Percentiles rank a stretch among this genome's conserved stretches.
Evolutionary conservation across 2,113 vertebrate species (phyloP).

Genomic region (Helogale parvula): DNA sequence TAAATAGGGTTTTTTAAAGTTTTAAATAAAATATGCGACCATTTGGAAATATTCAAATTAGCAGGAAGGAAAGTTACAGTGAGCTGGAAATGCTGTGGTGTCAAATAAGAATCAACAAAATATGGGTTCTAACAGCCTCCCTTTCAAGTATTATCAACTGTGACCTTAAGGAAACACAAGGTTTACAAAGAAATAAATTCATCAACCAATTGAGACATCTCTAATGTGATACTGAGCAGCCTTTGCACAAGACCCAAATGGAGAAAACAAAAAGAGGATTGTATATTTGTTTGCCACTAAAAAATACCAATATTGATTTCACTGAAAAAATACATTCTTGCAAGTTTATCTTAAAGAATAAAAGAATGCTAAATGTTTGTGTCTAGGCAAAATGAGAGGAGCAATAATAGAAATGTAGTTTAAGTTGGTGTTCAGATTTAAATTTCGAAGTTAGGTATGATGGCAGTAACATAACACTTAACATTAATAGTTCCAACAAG

Average conservation of each 20-base stretch:
- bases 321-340: background rate
- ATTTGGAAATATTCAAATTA: background rate
- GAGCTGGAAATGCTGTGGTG: background rate
- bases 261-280: background rate
- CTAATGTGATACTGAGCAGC: background rate
- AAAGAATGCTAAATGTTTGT: background rate
- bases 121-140: background rate
- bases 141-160: background rate
- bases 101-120: background rate
- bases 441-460: background rate
- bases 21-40: background rate
- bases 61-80: background rate
- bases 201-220: background rate
- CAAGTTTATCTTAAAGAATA: background rate
- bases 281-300: background rate
- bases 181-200: background rate
- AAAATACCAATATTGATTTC: background rate
- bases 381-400: background rate
- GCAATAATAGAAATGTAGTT: background rate
- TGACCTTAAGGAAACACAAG: background rate
- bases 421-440: background rate
- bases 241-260: background rate
- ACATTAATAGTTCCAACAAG: background rate
- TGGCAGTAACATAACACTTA: background rate
- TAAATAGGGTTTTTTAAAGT: background rate